Evolutionary conservation across 92 coral and sea anemone genomes (phyloP).

Genomic region (Phenganax marumi): DNA sequence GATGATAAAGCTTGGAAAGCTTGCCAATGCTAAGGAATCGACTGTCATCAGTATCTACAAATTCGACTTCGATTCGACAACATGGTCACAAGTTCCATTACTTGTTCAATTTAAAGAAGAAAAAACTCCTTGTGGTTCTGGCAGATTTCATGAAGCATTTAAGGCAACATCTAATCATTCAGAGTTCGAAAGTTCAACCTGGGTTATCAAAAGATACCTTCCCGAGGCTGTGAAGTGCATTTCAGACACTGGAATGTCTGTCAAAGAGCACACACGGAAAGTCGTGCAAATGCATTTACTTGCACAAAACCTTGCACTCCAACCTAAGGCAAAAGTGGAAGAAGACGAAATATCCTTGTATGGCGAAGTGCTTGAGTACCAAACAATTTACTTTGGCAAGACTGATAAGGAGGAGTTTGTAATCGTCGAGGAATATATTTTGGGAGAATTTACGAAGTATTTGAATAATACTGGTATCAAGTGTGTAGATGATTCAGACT

Average conservation of each 20-base stretch:
- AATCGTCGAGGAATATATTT: too few relatives aligned
- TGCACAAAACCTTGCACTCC: conserved; percentile 57
- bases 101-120: conserved; percentile 41
- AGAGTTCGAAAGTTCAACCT: conserved; percentile 39
- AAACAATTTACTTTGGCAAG: conserved; percentile 45
- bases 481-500: too few relatives aligned
- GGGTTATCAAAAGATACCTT: conserved; percentile 63
- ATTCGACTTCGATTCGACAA: conserved; percentile 38
- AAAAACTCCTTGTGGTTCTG: conserved; percentile 44
- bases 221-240: conserved; percentile 43
- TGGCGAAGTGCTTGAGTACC: conserved; percentile 44
- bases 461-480: too few relatives aligned
- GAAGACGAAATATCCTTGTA: conserved; percentile 6
- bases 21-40: neutral
- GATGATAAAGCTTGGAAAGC: conserved; percentile 66
- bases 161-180: conserved; percentile 47
- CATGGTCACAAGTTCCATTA: conserved; percentile 48
- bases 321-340: neutral
- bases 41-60: neutral
- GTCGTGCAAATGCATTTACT: conserved; percentile 67
- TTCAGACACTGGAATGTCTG: conserved; percentile 15
- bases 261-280: conserved; percentile 57
- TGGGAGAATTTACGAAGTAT: too few relatives aligned
- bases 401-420: too few relatives aligned
- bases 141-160: conserved; percentile 50